Conservation (phyloP, 2,113 vertebrate genomes). For the Agapornis roseicollis region DNA sequence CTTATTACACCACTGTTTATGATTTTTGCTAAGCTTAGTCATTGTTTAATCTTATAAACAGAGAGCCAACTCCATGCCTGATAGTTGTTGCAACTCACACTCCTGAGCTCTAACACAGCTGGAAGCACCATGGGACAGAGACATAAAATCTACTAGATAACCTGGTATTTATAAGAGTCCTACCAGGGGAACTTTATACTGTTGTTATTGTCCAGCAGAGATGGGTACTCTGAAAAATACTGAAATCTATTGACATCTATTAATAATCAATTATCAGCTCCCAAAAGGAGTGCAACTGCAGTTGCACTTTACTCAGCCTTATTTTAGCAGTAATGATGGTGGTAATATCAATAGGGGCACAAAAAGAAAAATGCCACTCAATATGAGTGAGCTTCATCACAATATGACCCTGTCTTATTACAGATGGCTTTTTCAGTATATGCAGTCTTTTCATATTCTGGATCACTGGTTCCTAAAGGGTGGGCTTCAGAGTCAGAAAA, state of each 20-base stretch:
- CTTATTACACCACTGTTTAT: conserved; percentile 26
- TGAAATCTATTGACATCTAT: neutral
- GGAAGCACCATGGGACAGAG: neutral
- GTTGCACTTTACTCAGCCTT: neutral
- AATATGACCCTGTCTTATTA: neutral
- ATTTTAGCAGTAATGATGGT: neutral
- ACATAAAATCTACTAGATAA: neutral
- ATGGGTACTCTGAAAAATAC: neutral
- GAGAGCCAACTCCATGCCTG: neutral
- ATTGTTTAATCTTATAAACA: conserved; percentile 51
- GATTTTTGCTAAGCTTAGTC: conserved; percentile 34
- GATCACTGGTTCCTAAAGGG: neutral
- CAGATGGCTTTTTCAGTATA: neutral
- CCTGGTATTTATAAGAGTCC: neutral
- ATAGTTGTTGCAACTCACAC: neutral
- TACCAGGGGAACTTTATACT: neutral
- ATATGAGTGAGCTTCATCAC: neutral
- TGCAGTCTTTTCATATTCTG: neutral
- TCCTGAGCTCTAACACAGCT: neutral
- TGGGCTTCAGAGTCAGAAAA: conserved; percentile 26
- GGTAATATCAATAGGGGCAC: neutral
- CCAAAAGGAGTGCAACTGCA: neutral
- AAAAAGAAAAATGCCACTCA: neutral
- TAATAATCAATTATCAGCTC: neutral
- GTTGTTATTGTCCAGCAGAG: neutral